Percentiles rank a stretch among this genome's conserved stretches.
phyloP scores from a whole-genome alignment of 1,140 invertebrate species.

The Drosophila ercepeae region DNA sequence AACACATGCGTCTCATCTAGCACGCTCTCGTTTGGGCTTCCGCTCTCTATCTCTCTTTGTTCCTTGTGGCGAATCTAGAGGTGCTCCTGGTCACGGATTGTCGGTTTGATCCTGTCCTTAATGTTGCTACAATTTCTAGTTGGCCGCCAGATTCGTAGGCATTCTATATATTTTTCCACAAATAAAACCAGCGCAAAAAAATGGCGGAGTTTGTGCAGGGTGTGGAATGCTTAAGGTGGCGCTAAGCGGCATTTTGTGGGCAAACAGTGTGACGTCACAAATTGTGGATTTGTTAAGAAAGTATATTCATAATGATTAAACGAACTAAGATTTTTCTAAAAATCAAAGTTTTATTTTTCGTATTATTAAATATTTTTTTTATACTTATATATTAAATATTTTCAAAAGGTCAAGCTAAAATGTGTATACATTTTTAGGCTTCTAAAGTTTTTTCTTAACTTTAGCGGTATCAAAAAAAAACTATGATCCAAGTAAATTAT shows the following conservation, averaged over 20 bases:
- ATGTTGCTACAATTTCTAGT: constrained; percentile 22
- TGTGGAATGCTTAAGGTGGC: constrained; percentile 5
- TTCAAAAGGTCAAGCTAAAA: too few species aligned
- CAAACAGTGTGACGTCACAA: constrained; percentile 11
- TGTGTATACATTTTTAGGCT: too few species aligned
- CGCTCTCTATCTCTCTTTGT: constrained; percentile 1
- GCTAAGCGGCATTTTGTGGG: constrained; percentile 3
- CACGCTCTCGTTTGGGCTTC: constrained; percentile 1
- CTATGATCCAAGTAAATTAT: too few species aligned
- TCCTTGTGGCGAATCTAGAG: not conserved
- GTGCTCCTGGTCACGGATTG: constrained; percentile 16
- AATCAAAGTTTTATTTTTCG: too few species aligned
- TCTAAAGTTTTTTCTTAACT: too few species aligned
- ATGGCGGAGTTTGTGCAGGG: constrained; percentile 58
- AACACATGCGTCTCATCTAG: constrained; percentile 64
- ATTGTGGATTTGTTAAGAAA: not conserved
- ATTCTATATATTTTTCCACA: constrained; percentile 57
- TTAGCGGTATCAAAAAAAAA: too few species aligned
- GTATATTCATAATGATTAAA: not conserved
- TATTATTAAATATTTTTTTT: too few species aligned
- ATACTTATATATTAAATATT: too few species aligned
- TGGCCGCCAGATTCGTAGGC: constrained; percentile 26
- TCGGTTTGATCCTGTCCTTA: constrained; percentile 24
- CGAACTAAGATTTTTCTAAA: too few species aligned
- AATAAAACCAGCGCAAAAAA: constrained; percentile 61